A percentile compares a stretch with the other conserved stretches of the same genome.
Evolutionary conservation across 1,140 invertebrate species (phyloP).

Genomic region (Thrips palmi): DNA sequence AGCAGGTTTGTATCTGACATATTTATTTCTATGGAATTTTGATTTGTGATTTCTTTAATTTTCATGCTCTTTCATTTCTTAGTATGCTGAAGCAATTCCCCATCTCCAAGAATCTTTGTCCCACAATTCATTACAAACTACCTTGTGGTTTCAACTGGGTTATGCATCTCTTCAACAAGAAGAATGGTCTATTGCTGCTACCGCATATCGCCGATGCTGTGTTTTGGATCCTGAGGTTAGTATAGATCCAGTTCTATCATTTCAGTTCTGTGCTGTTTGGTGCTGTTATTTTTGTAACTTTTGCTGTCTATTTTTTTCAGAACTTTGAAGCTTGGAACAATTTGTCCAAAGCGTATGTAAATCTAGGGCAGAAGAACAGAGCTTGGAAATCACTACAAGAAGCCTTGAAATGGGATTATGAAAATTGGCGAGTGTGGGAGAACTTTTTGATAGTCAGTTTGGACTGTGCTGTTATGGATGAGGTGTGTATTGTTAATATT

Average conservation of each 20-base stretch:
- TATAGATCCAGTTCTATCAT: constrained; percentile 10
- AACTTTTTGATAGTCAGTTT: constrained; percentile 73
- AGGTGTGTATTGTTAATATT: constrained; percentile 23
- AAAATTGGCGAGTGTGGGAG: constrained; percentile 95
- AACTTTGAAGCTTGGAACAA: constrained; percentile 97
- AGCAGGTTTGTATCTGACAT: constrained; percentile 25
- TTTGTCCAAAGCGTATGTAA: constrained; percentile 79
- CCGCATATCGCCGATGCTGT: constrained; percentile 71
- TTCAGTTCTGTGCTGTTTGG: background rate
- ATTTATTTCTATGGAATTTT: constrained; percentile 10
- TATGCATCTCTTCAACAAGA: constrained; percentile 62
- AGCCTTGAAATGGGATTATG: constrained; percentile 82
- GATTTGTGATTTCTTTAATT: background rate
- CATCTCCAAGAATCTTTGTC: constrained; percentile 64
- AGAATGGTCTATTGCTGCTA: constrained; percentile 65
- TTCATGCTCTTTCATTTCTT: constrained; percentile 12
- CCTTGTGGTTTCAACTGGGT: constrained; percentile 70
- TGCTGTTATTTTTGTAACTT: constrained; percentile 4
- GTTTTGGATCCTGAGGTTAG: constrained; percentile 59
- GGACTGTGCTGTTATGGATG: constrained; percentile 53
- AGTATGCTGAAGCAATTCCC: constrained; percentile 55
- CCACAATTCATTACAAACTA: constrained; percentile 68
- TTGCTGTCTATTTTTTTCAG: constrained; percentile 22
- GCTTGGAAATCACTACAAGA: constrained; percentile 73
- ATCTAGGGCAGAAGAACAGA: constrained; percentile 64